Evolutionary conservation across 2,113 vertebrate species (phyloP).

Genomic region (Thunnus maccoyii): DNA sequence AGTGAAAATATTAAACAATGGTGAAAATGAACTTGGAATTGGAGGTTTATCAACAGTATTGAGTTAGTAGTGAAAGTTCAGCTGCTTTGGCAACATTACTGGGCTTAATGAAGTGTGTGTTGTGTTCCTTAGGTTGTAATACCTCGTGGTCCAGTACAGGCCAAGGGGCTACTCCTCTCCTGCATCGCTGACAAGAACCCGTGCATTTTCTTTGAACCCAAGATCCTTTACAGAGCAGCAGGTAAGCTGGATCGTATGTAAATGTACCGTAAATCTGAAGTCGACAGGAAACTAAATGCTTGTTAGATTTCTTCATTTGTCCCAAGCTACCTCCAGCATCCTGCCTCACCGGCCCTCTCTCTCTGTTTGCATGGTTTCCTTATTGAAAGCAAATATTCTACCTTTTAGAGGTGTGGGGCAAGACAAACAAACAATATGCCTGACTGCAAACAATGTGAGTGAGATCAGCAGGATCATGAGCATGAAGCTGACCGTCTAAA

Average conservation of each 20-base stretch:
- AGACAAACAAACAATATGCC: constrained; percentile 50
- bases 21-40: too few relatives aligned
- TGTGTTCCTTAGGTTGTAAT: constrained; percentile 90
- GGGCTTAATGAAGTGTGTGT: neutral
- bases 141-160: constrained; percentile 95
- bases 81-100: neutral
- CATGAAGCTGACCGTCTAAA: constrained; percentile 47
- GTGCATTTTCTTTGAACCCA: constrained; percentile 99
- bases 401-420: constrained; percentile 27
- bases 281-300: neutral
- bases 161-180: constrained; percentile 95
- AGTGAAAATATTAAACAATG: neutral
- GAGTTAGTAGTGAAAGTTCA: neutral
- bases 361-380: neutral
- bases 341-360: neutral
- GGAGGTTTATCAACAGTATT: neutral
- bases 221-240: constrained; percentile 99
- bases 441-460: constrained; percentile 37
- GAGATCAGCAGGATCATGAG: constrained; percentile 48
- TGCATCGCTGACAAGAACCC: constrained; percentile 97
- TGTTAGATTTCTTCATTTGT: neutral
- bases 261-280: neutral
- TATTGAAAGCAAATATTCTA: constrained; percentile 56
- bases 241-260: constrained; percentile 84
- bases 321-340: neutral